phyloP scores from a whole-genome alignment of 2,888 invertebrate species.

The Nomada hirtipes region DNA sequence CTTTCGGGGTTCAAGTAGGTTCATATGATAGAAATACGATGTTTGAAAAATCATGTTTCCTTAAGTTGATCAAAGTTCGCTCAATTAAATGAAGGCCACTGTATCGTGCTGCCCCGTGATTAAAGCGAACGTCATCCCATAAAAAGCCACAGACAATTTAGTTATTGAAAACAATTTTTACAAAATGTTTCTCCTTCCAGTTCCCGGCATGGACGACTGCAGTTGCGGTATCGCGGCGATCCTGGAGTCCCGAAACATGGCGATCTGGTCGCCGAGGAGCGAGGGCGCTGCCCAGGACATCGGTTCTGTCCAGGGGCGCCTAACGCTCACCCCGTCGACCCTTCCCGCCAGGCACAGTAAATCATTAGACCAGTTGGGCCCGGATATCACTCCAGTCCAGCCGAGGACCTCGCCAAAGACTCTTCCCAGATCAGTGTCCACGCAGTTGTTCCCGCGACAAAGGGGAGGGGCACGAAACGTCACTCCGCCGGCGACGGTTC shows the following conservation, averaged over 20 bases:
- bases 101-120: too few relatives aligned
- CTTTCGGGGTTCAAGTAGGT: too few relatives aligned
- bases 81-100: too few relatives aligned
- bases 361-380: conserved; percentile 91
- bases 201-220: conserved; percentile 87
- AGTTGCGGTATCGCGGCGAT: conserved; percentile 89
- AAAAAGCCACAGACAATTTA: too few relatives aligned
- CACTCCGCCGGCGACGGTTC: conserved; percentile 79
- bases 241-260: conserved; percentile 88
- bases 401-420: conserved; percentile 80
- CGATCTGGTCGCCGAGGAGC: conserved; percentile 86
- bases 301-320: conserved; percentile 87
- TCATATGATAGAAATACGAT: too few relatives aligned
- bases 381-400: conserved; percentile 81
- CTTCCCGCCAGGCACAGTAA: conserved; percentile 92
- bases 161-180: neutral
- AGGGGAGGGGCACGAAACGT: conserved; percentile 65
- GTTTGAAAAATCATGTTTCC: too few relatives aligned
- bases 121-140: too few relatives aligned
- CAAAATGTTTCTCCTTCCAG: conserved; percentile 41
- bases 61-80: neutral
- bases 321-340: conserved; percentile 87
- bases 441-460: conserved; percentile 82
- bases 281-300: conserved; percentile 80
- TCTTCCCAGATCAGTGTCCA: conserved; percentile 83